phyloP scores from a whole-genome alignment of 2,888 invertebrate species.

The Chorisops tibialis region DNA sequence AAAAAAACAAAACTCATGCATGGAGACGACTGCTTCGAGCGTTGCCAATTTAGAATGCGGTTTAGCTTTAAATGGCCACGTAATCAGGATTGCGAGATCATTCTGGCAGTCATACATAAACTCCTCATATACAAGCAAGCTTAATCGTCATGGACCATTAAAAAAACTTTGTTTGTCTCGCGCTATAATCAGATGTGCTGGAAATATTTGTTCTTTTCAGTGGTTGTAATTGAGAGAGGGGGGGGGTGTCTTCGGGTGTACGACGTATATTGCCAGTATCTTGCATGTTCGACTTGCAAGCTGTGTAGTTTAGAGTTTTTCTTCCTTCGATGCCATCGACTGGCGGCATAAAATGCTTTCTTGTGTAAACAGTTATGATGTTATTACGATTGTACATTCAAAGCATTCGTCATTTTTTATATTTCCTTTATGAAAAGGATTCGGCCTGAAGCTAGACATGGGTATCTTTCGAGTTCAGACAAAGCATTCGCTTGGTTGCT shows the following conservation, averaged over 20 bases:
- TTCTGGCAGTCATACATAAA: conserved; percentile 23
- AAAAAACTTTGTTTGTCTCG: conserved; percentile 13
- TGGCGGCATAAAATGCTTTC: background rate
- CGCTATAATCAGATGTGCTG: conserved; percentile 3
- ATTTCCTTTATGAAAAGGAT: conserved; percentile 15
- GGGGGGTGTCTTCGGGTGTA: too few relatives aligned
- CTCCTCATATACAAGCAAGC: conserved; percentile 19
- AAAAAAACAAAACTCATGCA: conserved; percentile 28
- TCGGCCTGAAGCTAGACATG: background rate
- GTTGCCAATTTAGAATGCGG: conserved; percentile 32
- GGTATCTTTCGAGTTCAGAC: too few relatives aligned
- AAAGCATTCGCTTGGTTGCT: too few relatives aligned
- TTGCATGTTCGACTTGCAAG: too few relatives aligned
- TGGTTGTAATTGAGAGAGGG: too few relatives aligned
- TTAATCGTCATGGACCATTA: conserved; percentile 31
- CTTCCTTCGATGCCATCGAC: conserved; percentile 10
- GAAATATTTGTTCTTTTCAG: too few relatives aligned
- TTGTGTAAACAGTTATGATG: conserved; percentile 19
- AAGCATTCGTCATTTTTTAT: conserved; percentile 22
- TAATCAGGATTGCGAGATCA: conserved; percentile 21
- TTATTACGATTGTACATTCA: conserved; percentile 5
- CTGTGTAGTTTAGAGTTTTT: too few relatives aligned
- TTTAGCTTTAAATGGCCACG: conserved; percentile 25
- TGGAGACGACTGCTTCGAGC: conserved; percentile 27
- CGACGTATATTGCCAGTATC: too few relatives aligned